phyloP scores from a whole-genome alignment of 2,113 vertebrate species.

The Megaleporinus macrocephalus region DNA sequence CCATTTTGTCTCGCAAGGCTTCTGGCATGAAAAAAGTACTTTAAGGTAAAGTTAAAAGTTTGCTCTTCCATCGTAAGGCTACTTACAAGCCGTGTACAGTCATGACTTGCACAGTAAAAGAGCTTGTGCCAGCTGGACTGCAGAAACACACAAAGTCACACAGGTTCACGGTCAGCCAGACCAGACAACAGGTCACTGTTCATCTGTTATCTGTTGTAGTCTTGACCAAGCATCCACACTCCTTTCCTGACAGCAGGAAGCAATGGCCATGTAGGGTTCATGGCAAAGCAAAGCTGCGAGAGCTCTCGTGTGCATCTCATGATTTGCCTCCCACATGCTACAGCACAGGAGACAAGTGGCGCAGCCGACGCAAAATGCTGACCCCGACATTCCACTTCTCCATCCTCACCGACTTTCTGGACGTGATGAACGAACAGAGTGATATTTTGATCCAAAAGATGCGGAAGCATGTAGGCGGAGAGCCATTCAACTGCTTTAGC shows the following conservation, averaged over 20 bases:
- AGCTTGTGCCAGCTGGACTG: not conserved
- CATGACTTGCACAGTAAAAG: slow-evolving; percentile 10
- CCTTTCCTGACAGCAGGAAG: not conserved
- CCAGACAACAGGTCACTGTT: slow-evolving; percentile 1
- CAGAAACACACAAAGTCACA: not conserved
- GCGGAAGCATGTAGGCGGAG: slow-evolving; percentile 74
- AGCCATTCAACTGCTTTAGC: slow-evolving; percentile 80
- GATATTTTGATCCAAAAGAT: slow-evolving; percentile 79
- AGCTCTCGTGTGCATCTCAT: not conserved
- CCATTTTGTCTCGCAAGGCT: not conserved
- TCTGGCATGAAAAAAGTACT: not conserved
- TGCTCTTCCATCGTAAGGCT: not conserved
- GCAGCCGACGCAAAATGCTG: slow-evolving; percentile 83
- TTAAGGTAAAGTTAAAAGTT: slow-evolving; percentile 16
- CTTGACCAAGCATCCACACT: not conserved
- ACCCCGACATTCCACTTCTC: slow-evolving; percentile 87
- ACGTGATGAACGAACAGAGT: slow-evolving; percentile 88
- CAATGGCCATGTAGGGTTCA: not conserved
- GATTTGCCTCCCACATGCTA: not conserved
- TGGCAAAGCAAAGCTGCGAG: not conserved
- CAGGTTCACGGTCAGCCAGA: not conserved
- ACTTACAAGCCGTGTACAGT: slow-evolving; percentile 1
- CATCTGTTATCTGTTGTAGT: slow-evolving; percentile 8
- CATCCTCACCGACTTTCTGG: slow-evolving; percentile 85
- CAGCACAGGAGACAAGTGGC: slow-evolving; percentile 87